Evolutionary conservation across 2,888 invertebrate species (phyloP).

Genomic region (Troides oblongomaculatus): DNA sequence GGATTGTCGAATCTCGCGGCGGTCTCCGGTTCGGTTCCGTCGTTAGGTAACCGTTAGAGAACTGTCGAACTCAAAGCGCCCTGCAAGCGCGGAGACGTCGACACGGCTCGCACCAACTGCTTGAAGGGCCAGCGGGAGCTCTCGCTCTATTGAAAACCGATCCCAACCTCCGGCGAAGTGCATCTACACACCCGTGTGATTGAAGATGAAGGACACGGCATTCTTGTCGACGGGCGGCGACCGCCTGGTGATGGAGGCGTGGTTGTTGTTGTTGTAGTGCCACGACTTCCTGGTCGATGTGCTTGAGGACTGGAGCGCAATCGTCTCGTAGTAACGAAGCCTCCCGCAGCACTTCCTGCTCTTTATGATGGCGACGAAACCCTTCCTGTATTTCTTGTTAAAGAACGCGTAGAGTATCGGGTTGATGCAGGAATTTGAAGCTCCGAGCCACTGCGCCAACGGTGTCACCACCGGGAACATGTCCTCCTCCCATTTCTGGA

Average conservation of each 20-base stretch:
- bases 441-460: slow-evolving; percentile 94
- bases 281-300: slow-evolving; percentile 92
- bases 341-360: slow-evolving; percentile 92
- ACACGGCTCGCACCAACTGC: slow-evolving; percentile 50
- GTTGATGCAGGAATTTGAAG: slow-evolving; percentile 97
- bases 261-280: slow-evolving; percentile 87
- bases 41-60: slow-evolving; percentile 58
- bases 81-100: slow-evolving; percentile 52
- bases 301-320: slow-evolving; percentile 91
- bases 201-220: slow-evolving; percentile 81
- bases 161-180: slow-evolving; percentile 34
- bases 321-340: slow-evolving; percentile 91
- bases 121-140: slow-evolving; percentile 39
- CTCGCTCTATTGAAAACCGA: slow-evolving; percentile 47
- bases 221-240: slow-evolving; percentile 76
- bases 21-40: slow-evolving; percentile 40
- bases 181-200: slow-evolving; percentile 86
- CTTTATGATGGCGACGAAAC: slow-evolving; percentile 92
- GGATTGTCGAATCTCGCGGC: slow-evolving; percentile 42
- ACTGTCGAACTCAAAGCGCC: slow-evolving; percentile 57
- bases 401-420: slow-evolving; percentile 97
- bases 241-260: slow-evolving; percentile 79
- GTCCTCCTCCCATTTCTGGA: slow-evolving; percentile 89
- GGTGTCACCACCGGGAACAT: slow-evolving; percentile 90
- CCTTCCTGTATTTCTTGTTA: slow-evolving; percentile 94